These are phyloP conservation scores for Andrena praecox DNA, from an alignment of 2,888 invertebrate genomes.

Conservation along the genomic window DNA sequence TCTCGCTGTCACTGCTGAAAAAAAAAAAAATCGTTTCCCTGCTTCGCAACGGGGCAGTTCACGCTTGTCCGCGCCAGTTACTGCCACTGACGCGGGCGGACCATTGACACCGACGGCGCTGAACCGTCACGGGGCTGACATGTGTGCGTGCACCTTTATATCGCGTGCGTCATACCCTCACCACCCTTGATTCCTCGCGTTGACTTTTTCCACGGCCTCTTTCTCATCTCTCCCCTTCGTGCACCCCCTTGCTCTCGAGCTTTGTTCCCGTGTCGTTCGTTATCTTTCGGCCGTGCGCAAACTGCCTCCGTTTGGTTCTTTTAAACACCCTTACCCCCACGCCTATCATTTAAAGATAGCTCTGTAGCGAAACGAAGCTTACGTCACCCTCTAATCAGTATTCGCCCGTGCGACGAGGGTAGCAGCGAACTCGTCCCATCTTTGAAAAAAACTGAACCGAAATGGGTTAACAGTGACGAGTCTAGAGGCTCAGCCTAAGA, in stretches of 20 bases:
- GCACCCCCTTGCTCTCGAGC: no score
- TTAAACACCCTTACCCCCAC: neutral
- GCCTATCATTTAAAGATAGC: neutral
- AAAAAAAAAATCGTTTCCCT: no score
- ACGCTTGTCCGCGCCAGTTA: no score
- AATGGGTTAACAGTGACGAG: conserved; percentile 5
- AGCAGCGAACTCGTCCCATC: neutral
- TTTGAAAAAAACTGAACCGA: neutral
- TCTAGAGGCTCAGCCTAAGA: neutral
- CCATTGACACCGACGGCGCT: no score
- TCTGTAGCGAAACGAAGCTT: neutral
- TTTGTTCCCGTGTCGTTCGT: neutral
- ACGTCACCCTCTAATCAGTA: neutral
- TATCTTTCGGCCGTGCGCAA: neutral
- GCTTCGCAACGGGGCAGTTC: no score
- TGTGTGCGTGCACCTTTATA: no score
- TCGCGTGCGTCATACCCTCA: conserved; percentile 7
- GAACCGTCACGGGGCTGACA: no score
- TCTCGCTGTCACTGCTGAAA: no score
- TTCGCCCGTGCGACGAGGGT: neutral
- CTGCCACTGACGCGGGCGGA: no score
- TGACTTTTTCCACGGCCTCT: conserved; percentile 31
- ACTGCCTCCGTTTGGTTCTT: neutral
- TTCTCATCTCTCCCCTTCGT: neutral
- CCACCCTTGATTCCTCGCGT: conserved; percentile 30